A percentile compares a stretch with the other conserved stretches of the same genome.
phyloP scores from a whole-genome alignment of 2,113 vertebrate genomes.

The Sorex fumeus region DNA sequence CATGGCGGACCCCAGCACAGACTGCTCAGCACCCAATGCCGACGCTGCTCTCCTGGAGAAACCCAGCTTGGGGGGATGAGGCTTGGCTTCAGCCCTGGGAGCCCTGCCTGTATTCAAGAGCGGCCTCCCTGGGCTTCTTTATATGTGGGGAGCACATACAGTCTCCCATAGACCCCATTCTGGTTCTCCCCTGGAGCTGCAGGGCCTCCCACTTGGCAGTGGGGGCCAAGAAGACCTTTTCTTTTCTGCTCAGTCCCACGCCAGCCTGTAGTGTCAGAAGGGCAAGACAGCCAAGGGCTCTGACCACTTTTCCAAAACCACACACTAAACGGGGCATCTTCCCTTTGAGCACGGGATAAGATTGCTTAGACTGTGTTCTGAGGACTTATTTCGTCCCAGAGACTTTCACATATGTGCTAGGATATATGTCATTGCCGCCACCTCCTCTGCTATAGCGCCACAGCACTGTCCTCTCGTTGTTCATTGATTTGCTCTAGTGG shows the following conservation, averaged over 20 bases:
- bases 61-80: background rate
- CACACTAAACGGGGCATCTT: background rate
- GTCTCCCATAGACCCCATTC: background rate
- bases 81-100: background rate
- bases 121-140: background rate
- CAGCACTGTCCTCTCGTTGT: too few relatives aligned
- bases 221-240: too few relatives aligned
- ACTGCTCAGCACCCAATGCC: background rate
- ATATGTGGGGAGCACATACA: background rate
- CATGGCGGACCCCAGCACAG: background rate
- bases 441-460: background rate
- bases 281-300: background rate
- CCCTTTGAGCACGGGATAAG: too few relatives aligned
- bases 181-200: background rate
- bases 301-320: background rate
- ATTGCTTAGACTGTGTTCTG: too few relatives aligned
- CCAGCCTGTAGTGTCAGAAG: slow-evolving; percentile 12
- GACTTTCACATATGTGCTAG: background rate
- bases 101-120: background rate
- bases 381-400: background rate
- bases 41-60: background rate
- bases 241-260: background rate
- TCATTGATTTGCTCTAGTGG: too few relatives aligned
- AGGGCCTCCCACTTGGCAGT: background rate
- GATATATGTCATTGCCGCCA: background rate